phyloP scores from a whole-genome alignment of 2,888 invertebrate species.

The Coronaproctus castanopsis region DNA sequence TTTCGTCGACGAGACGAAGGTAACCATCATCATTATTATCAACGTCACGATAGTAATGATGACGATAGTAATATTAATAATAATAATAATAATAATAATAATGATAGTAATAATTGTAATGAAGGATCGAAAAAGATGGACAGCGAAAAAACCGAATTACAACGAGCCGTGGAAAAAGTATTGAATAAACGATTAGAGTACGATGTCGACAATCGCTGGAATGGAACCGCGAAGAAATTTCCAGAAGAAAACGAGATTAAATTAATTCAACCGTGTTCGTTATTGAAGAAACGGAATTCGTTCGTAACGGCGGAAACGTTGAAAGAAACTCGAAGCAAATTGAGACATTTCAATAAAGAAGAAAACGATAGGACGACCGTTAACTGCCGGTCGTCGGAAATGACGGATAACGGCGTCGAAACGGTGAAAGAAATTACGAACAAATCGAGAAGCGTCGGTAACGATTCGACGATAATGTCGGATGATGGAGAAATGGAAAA shows the following conservation, averaged over 20 bases:
- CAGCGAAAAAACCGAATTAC: conserved; percentile 15
- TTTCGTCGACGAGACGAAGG: conserved; percentile 19
- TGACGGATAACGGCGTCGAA: background rate
- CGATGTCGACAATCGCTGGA: too few species aligned
- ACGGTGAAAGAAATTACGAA: conserved; percentile 20
- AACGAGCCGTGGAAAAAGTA: conserved; percentile 16
- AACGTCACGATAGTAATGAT: background rate
- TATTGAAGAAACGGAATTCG: conserved; percentile 25
- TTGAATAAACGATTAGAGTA: conserved; percentile 6
- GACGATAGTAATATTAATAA: too few species aligned
- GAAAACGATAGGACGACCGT: conserved; percentile 8
- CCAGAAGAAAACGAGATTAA: background rate
- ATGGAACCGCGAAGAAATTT: background rate
- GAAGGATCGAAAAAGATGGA: too few species aligned
- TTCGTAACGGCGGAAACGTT: conserved; percentile 39
- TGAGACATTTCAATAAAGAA: conserved; percentile 30
- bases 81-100: background rate
- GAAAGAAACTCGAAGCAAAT: conserved; percentile 36
- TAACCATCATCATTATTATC: background rate
- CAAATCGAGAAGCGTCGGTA: conserved; percentile 3
- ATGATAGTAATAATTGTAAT: background rate
- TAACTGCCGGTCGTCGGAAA: conserved; percentile 7
- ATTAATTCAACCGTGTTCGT: conserved; percentile 19
- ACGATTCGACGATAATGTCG: too few species aligned
- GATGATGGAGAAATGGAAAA: conserved; percentile 25